Percentiles rank a stretch among this genome's conserved stretches.
These are phyloP conservation scores for Apotomis capreana DNA, from an alignment of 2,888 invertebrate genomes.

Conservation along the genomic window DNA sequence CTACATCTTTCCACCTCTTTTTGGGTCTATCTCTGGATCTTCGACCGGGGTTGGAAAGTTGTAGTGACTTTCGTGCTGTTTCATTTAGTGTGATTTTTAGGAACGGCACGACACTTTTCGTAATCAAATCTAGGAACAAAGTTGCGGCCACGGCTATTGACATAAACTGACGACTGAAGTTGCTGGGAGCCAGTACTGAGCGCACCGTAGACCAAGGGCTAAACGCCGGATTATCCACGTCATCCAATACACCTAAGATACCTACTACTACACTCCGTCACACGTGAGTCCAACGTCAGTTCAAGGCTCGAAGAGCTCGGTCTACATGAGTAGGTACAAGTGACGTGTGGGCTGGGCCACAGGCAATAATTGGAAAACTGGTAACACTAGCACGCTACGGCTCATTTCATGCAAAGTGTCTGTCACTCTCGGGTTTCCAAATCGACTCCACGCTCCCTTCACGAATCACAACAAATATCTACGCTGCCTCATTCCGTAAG, in stretches of 20 bases:
- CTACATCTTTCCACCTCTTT: too few species aligned
- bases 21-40: too few species aligned
- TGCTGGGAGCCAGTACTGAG: conserved; percentile 10
- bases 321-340: neutral
- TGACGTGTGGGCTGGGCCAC: neutral
- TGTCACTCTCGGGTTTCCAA: neutral
- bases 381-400: neutral
- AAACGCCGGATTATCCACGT: too few species aligned
- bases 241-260: too few species aligned
- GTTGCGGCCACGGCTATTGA: conserved; percentile 31
- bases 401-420: neutral
- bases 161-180: conserved; percentile 35
- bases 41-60: too few species aligned
- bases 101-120: conserved; percentile 26
- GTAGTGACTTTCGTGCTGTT: too few species aligned
- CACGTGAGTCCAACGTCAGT: too few species aligned
- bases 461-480: too few species aligned
- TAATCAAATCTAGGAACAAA: conserved; percentile 34
- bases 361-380: conserved; percentile 19
- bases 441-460: too few species aligned
- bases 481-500: too few species aligned
- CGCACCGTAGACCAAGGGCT: neutral
- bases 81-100: conserved; percentile 16
- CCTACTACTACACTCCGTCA: too few species aligned
- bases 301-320: too few species aligned